Evolutionary conservation across 2,113 vertebrate genomes (phyloP).

Genomic region (Chlorocebus sabaeus): DNA sequence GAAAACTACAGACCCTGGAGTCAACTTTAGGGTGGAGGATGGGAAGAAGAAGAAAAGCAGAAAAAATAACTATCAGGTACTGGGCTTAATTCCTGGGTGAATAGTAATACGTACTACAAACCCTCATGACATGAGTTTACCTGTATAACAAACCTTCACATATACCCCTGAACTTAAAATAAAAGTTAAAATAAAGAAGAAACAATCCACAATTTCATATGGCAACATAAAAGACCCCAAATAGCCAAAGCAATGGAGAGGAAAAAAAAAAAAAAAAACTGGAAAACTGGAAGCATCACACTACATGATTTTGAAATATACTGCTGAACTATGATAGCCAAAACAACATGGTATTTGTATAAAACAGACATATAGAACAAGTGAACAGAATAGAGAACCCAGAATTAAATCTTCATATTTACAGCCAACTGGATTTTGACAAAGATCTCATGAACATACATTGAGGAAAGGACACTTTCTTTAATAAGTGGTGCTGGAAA

Average conservation of each 20-base stretch:
- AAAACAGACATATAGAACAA: background rate
- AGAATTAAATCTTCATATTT: background rate
- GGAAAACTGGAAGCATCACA: background rate
- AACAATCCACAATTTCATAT: background rate
- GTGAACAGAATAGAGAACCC: background rate
- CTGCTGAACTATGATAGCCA: background rate
- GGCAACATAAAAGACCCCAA: background rate
- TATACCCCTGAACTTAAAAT: too few relatives aligned
- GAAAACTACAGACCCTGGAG: too few relatives aligned
- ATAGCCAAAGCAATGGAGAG: background rate
- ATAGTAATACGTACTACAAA: too few relatives aligned
- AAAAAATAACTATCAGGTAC: too few relatives aligned
- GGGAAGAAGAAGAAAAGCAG: too few relatives aligned
- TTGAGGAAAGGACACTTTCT: background rate
- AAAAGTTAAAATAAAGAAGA: background rate
- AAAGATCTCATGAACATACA: background rate
- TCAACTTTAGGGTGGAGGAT: too few relatives aligned
- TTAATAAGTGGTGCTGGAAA: background rate
- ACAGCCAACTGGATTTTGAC: background rate
- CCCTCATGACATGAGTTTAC: too few relatives aligned
- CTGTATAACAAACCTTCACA: too few relatives aligned
- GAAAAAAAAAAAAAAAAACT: background rate
- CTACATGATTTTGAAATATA: background rate
- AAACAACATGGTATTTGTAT: background rate
- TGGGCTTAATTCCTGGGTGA: too few relatives aligned